Base-by-base conservation (phyloP, 2,888 invertebrate genomes). In the Lasiommata megera region DNA sequence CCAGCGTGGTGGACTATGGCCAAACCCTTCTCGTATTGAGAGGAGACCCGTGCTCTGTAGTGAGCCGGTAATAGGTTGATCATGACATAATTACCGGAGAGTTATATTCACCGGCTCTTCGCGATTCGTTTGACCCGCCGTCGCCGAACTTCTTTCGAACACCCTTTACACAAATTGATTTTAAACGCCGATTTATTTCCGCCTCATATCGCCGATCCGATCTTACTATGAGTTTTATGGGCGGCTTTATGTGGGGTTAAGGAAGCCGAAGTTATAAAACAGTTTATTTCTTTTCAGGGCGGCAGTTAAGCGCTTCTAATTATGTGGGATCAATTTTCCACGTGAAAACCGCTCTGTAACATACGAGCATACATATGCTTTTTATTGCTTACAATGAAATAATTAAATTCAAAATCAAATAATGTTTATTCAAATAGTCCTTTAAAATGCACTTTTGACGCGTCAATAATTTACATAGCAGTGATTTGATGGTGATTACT, bases 141-240 rank as follows among this genome's bases (percentile, higher is more conserved):
- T 76, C 77, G 71, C 71, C 70, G 66, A 80, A 84, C 83, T 85
- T 85, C 82, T 86, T 82, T 80, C 68, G 67, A 74, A 77, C 80
- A 77, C 81, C 85, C 88, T 88, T 85, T 82, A 89, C 89, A 90
- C 90, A 90, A 90, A 90, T 90, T 90, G 90, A 88, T 89, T 90
- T 90, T 89, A 90, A 90, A 90, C 85, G 83, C 86, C 88, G 86
- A 88, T 88, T 89, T 89, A 89, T 89, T 89, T 90, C 90, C 88
- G 88, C 82, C 84, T 76, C 90, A 90, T 90, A 89, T 90, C 90
- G 82, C 76, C 77, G 77, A 83, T 79, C 90, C 88, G 86, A 89
- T 89, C 90, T 88, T 84, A 77, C 82, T 84, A 83, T 83, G 84
- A 87, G 85, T 86, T 88, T 88, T 88, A 90, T 87, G 80, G 81